Evolutionary conservation across 1,140 invertebrate genomes (phyloP).

Genomic region (Sycobia sp.): DNA sequence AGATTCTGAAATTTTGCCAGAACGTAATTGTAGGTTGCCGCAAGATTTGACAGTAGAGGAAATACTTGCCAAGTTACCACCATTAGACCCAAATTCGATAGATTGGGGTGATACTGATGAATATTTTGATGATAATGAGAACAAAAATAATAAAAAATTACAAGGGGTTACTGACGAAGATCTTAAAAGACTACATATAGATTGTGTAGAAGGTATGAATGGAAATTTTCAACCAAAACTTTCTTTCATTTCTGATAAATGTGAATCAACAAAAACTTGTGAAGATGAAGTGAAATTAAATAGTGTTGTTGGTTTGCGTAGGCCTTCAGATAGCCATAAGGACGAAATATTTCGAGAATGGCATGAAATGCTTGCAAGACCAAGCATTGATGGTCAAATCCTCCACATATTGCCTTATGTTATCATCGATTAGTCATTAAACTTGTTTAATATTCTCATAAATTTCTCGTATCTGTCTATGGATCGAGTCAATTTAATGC

Average conservation of each 20-base stretch:
- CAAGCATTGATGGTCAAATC: constrained; percentile 72
- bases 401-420: constrained; percentile 91
- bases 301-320: constrained; percentile 38
- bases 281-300: constrained; percentile 33
- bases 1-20: constrained; percentile 20
- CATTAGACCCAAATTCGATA: constrained; percentile 66
- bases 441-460: constrained; percentile 32
- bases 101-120: constrained; percentile 58
- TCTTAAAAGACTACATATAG: constrained; percentile 51
- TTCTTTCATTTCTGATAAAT: constrained; percentile 31
- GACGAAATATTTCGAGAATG: constrained; percentile 76
- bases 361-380: constrained; percentile 76
- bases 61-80: constrained; percentile 68
- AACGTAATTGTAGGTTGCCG: constrained; percentile 33
- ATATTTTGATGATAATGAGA: constrained; percentile 45
- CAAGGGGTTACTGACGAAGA: constrained; percentile 46
- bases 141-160: constrained; percentile 29
- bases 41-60: constrained; percentile 61
- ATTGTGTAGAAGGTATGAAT: constrained; percentile 56
- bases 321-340: constrained; percentile 39
- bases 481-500: constrained; percentile 25
- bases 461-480: constrained; percentile 25
- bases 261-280: constrained; percentile 38
- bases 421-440: constrained; percentile 76
- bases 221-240: constrained; percentile 56